Evolutionary conservation across 1,140 invertebrate species (phyloP), one percentile per base, ranked within the genome.

Genomic region (Sycobia sp.): DNA sequence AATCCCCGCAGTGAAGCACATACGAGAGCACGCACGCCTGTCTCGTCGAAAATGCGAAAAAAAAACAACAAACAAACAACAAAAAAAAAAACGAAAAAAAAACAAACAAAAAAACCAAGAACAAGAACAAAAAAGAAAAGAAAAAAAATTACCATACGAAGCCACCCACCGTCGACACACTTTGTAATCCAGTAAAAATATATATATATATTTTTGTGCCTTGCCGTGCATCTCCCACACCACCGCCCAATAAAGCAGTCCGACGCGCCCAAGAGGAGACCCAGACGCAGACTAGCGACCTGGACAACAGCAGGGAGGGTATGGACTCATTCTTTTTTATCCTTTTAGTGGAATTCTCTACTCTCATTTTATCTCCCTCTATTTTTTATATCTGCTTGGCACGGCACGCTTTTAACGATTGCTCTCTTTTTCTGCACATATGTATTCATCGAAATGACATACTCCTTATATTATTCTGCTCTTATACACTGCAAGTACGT

Each of bases 161-260:
- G 10, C 36, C 73, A 58, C 67, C 55, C 36, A 39, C 27, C 10
- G 14, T 16, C 38, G 32, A 41, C 32, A 54, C 39, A 34, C 23
- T 20, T 61, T 59, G 66, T 78, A 76, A 76, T 69, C 61, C 25
- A 57, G 60, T 55, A 32, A 71, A 74, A 68, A 71, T 63, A n/a
- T n/a, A n/a, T n/a, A n/a, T n/a, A n/a, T n/a, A n/a, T n/a, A 73
- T 77, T 76, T 77, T 79, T 77, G 70, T 77, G 76, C 73, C 71
- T 76, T 76, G 76, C 76, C 73, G 76, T 55, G 44, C 61, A 55
- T 50, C 41, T 18, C 25, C 38, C 27, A 46, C 41, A 47, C 23
- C 74, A 68, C 70, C 72, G 63, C 67, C 67, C 71, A 69, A 69
- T 68, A 69, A 76, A 66, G 71, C 76, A 76, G 77, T 73, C 50